A percentile compares a stretch with the other conserved stretches of the same genome.
phyloP scores from a whole-genome alignment of 2,113 vertebrate species.

The Philantomba maxwellii region DNA sequence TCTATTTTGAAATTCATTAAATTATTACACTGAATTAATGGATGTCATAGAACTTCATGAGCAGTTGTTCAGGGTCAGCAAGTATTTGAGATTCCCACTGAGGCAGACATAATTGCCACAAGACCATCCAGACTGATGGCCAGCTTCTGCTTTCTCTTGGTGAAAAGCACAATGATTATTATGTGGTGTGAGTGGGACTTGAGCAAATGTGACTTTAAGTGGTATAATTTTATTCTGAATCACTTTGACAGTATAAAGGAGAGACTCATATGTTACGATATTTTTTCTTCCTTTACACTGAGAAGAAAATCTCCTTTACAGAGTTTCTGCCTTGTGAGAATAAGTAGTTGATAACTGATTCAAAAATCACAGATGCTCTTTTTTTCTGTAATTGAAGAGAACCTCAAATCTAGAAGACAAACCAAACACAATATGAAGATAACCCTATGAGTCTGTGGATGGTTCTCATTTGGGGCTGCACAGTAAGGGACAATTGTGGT shows the following conservation, averaged over 20 bases:
- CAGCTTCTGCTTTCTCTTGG: not conserved
- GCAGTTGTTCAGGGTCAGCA: conserved; percentile 48
- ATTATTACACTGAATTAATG: conserved; percentile 67
- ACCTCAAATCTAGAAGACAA: not conserved
- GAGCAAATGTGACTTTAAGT: not conserved
- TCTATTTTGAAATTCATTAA: conserved; percentile 31
- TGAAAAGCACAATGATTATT: not conserved
- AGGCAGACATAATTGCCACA: conserved; percentile 44
- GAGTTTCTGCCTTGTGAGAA: not conserved
- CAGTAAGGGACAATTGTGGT: not conserved
- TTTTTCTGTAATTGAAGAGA: not conserved
- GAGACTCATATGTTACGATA: not conserved
- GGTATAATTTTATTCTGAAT: not conserved
- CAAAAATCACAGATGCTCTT: not conserved
- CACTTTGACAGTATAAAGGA: not conserved
- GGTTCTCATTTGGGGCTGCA: not conserved
- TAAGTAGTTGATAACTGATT: not conserved
- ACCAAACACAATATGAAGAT: not conserved
- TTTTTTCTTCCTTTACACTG: not conserved
- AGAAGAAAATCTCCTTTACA: not conserved
- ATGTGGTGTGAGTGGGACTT: not conserved
- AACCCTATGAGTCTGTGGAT: not conserved
- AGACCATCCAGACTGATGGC: not conserved
- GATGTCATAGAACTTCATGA: conserved; percentile 23
- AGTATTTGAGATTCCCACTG: conserved; percentile 49